Conservation (phyloP, 2,113 vertebrate genomes). For the Daphoenositta chrysoptera region DNA sequence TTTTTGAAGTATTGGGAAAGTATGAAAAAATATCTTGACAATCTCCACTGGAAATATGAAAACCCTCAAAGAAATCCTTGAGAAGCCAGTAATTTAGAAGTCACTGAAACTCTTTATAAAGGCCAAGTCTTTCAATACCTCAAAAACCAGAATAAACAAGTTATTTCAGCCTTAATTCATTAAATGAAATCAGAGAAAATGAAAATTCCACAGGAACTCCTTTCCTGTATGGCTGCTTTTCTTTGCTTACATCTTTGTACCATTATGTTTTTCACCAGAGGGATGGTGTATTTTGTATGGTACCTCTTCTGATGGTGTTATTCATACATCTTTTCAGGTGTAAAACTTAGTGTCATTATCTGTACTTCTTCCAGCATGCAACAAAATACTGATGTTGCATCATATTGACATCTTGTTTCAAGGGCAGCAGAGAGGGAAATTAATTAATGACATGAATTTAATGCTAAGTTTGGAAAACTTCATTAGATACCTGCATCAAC, state of each 20-base stretch:
- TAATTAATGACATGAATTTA: not conserved
- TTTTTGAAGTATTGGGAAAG: not conserved
- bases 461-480: not conserved
- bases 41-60: not conserved
- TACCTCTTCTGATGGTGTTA: not conserved
- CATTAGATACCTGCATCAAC: not conserved
- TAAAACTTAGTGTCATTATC: not conserved
- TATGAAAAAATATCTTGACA: not conserved
- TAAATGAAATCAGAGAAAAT: not conserved
- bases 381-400: not conserved
- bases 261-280: not conserved
- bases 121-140: not conserved
- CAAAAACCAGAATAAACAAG: no score
- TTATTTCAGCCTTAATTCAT: not conserved
- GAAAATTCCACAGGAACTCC: not conserved
- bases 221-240: not conserved
- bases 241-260: not conserved
- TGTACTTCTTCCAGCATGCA: not conserved
- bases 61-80: not conserved
- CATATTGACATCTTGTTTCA: not conserved
- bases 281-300: not conserved
- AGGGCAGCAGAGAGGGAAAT: not conserved
- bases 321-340: not conserved
- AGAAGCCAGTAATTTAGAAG: not conserved
- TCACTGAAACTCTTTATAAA: not conserved